Evolutionary conservation across 1,140 invertebrate genomes (phyloP).

Genomic region (Campodea augens): DNA sequence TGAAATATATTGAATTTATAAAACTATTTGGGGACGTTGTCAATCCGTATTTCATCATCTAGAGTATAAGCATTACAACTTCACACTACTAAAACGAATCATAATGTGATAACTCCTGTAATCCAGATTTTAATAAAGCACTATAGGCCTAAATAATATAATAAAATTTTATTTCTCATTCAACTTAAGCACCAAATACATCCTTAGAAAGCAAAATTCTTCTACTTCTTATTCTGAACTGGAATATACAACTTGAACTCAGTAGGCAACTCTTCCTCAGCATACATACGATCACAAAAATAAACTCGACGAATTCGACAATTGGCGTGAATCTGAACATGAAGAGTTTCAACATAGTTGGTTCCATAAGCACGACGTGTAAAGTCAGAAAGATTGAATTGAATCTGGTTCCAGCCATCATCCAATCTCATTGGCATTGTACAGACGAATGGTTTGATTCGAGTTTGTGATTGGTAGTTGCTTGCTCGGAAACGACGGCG

Average conservation of each 20-base stretch:
- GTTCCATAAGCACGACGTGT: slow-evolving; percentile 39
- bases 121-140: too few relatives aligned
- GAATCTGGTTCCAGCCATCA: slow-evolving; percentile 38
- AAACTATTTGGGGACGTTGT: too few relatives aligned
- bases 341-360: slow-evolving; percentile 40
- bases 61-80: too few relatives aligned
- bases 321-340: slow-evolving; percentile 41
- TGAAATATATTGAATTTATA: too few relatives aligned
- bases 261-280: slow-evolving; percentile 41
- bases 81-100: too few relatives aligned
- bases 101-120: too few relatives aligned
- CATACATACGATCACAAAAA: slow-evolving; percentile 41
- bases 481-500: slow-evolving; percentile 39
- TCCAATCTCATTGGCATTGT: slow-evolving; percentile 44
- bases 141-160: too few relatives aligned
- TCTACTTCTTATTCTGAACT: slow-evolving; percentile 4
- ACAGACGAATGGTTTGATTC: slow-evolving; percentile 44
- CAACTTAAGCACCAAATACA: too few relatives aligned
- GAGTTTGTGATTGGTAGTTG: slow-evolving; percentile 41
- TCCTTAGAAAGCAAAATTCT: too few relatives aligned
- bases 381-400: slow-evolving; percentile 37
- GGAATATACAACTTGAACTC: slow-evolving; percentile 38
- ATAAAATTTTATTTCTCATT: too few relatives aligned
- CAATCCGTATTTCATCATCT: too few relatives aligned
- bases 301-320: slow-evolving; percentile 39